Base-by-base conservation (phyloP, 2,797 vertebrate genomes). In the Hirundo rustica region DNA sequence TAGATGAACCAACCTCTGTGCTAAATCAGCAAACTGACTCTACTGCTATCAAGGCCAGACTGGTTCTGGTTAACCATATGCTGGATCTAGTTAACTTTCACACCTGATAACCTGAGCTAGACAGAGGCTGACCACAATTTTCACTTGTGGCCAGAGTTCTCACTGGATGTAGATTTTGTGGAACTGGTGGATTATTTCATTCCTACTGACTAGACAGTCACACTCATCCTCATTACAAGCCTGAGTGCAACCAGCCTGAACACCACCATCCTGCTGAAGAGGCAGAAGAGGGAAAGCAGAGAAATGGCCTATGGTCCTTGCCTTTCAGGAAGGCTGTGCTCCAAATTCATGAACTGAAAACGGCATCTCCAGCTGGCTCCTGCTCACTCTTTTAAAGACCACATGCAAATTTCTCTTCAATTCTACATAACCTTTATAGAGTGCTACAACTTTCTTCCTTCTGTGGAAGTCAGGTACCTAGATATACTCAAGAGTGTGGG, bases 331-430 rank as follows among this genome's bases (percentile, higher is more conserved):
- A 40, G 18, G 27, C 36, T 51, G 8, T 4, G 18, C 21, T 60
- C 47, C 42, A 71, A 77, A 48, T 14, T 18, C n/a, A 27, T 26
- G 36, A 74, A 64, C 0, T 1, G 48, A 23, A 80, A 83, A 40
- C 0, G 0, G 45, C 34, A 38, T 8, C 40, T 81, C 36, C 32
- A 5, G 5, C 22, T 51, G 54, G 13, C 22, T 65, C 47, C 44
- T 2, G 3, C 76, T 38, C 38, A 5, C 38, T 48, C 50, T 57
- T 45, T 9, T 32, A n/a, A 78, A 74, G 27, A 64, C 26, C 23
- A 54, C 55, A 22, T 16, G 29, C 5, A 89, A 60, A 66, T 54
- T 70, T 77, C 23, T 65, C n/a, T 40, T 65, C 48, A 60, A 27
- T 71, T n/a, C 27, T 61, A 16, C 9, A 78, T 36, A n/a, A 74